These are phyloP conservation scores for Onychomys torridus DNA, from an alignment of 2,797 vertebrate species.

Conservation along the genomic window DNA sequence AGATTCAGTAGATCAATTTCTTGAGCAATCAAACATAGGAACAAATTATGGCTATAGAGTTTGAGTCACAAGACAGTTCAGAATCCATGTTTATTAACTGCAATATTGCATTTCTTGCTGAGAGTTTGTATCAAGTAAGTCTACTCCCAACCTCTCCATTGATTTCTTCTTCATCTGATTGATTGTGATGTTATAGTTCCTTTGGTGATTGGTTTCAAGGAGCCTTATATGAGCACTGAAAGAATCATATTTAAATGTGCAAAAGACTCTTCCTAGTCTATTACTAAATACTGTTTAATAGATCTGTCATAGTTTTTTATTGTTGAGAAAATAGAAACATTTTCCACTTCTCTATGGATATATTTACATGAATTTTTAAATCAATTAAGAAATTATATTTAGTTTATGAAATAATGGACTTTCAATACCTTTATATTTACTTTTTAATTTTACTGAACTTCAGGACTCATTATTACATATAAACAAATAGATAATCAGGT, in stretches of 20 bases:
- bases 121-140: neutral
- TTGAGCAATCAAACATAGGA: neutral
- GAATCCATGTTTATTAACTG: slow-evolving; percentile 31
- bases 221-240: neutral
- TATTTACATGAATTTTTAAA: slow-evolving; percentile 16
- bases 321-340: slow-evolving; percentile 51
- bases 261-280: neutral
- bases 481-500: neutral
- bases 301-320: slow-evolving; percentile 62
- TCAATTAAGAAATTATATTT: slow-evolving; percentile 32
- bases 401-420: neutral
- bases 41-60: neutral
- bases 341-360: slow-evolving; percentile 16
- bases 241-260: slow-evolving; percentile 28
- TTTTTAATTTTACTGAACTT: slow-evolving; percentile 35
- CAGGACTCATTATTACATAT: neutral
- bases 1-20: neutral
- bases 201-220: slow-evolving; percentile 44
- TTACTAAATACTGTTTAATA: slow-evolving; percentile 58
- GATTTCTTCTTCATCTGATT: slow-evolving; percentile 40
- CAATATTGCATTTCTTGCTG: neutral
- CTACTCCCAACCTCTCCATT: neutral
- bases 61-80: slow-evolving; percentile 5
- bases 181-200: neutral
- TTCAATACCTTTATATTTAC: slow-evolving; percentile 38